These are phyloP conservation scores for Passer domesticus DNA, from an alignment of 2,113 vertebrate genomes.

Conservation along the genomic window DNA sequence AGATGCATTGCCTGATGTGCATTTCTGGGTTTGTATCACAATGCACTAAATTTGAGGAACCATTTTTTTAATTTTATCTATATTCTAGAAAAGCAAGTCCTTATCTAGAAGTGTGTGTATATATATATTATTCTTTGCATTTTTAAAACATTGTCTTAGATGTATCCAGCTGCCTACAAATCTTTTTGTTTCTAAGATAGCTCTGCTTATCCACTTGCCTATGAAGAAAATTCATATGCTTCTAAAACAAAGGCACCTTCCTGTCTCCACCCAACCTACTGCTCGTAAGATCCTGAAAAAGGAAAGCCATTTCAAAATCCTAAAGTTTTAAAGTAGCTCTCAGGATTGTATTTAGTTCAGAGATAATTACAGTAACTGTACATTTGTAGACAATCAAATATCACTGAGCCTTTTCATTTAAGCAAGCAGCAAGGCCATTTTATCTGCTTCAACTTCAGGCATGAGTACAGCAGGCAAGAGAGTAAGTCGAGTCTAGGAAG, in stretches of 20 bases:
- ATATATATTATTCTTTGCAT: not conserved
- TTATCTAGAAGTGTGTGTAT: not conserved
- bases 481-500: not conserved
- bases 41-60: not conserved
- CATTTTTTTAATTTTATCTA: not conserved
- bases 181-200: not conserved
- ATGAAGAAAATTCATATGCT: not conserved
- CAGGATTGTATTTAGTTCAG: not conserved
- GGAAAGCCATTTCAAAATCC: not conserved
- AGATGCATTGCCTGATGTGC: not conserved
- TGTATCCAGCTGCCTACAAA: not conserved
- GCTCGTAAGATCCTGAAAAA: not conserved
- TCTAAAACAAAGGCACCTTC: not conserved
- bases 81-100: not conserved
- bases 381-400: not conserved
- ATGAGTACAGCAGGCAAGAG: not conserved
- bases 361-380: not conserved
- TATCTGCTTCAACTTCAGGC: not conserved
- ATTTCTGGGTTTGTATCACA: not conserved
- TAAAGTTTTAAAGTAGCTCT: not conserved
- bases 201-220: not conserved
- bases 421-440: not conserved
- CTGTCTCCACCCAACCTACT: not conserved
- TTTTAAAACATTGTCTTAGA: not conserved
- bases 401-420: not conserved